These are phyloP conservation scores for Naso thynnoides DNA, from an alignment of 2,797 vertebrate genomes.

Conservation along the genomic window DNA sequence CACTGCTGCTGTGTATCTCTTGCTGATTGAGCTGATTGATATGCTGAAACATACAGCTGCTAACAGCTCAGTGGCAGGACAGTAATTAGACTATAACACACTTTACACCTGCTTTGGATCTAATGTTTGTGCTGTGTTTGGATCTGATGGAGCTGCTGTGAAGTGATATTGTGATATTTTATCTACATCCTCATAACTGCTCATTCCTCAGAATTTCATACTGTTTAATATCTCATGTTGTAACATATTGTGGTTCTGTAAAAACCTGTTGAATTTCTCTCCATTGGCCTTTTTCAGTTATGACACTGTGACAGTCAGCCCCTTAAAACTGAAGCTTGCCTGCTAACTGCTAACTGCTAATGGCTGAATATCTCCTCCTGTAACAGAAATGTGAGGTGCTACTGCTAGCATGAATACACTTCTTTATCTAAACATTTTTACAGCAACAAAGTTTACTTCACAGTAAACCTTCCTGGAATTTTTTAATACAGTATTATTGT, in stretches of 20 bases:
- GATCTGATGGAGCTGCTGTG: constrained; percentile 9
- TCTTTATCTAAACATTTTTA: background rate
- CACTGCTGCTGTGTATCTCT: constrained; percentile 22
- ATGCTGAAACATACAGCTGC: constrained; percentile 40
- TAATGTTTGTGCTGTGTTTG: constrained; percentile 10
- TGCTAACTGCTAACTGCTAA: too few species aligned
- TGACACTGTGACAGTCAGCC: background rate
- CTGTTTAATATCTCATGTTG: background rate
- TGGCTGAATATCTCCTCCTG: too few species aligned
- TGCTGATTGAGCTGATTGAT: constrained; percentile 60
- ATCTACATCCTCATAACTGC: background rate
- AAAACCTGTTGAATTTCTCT: too few species aligned
- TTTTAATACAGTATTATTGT: background rate
- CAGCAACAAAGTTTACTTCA: background rate
- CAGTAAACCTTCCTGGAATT: background rate
- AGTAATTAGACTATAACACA: constrained; percentile 27
- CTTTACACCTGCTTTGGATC: constrained; percentile 23
- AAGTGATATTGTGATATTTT: constrained; percentile 3
- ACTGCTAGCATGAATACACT: background rate
- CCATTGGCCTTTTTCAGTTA: too few species aligned
- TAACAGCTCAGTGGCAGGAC: constrained; percentile 38
- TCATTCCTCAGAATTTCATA: background rate
- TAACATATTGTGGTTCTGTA: background rate
- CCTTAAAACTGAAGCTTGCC: background rate
- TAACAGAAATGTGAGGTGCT: background rate